Percentiles rank a stretch among this genome's conserved stretches.
phyloP scores from a whole-genome alignment of 2,888 invertebrate species.

The Syrphus vitripennis region DNA sequence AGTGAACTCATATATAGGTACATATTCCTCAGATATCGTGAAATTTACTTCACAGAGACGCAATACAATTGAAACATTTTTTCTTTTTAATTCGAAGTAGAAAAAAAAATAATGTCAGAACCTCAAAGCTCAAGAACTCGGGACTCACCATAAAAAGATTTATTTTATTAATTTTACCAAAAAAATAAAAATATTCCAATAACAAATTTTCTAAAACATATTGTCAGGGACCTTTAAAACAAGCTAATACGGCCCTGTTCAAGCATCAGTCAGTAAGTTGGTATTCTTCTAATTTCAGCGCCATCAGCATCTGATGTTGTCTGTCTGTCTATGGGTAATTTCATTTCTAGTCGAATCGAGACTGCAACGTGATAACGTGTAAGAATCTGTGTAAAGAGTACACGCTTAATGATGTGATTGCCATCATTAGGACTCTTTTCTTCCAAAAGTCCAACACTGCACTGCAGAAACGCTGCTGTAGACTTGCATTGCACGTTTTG shows the following conservation, averaged over 20 bases:
- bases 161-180: too few relatives aligned
- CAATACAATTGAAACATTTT: too few relatives aligned
- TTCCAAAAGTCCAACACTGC: background rate
- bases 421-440: conserved; percentile 55
- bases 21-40: too few relatives aligned
- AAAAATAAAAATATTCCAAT: too few relatives aligned
- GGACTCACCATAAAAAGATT: too few relatives aligned
- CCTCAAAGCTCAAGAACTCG: too few relatives aligned
- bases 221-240: background rate
- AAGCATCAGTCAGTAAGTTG: background rate
- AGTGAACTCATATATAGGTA: too few relatives aligned
- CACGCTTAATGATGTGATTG: conserved; percentile 51
- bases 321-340: conserved; percentile 19
- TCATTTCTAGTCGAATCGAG: background rate
- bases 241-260: background rate
- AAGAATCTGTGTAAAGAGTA: conserved; percentile 47
- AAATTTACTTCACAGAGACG: too few relatives aligned
- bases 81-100: too few relatives aligned
- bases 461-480: conserved; percentile 34
- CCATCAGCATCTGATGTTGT: background rate
- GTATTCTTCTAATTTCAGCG: conserved; percentile 28
- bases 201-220: too few relatives aligned
- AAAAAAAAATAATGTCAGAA: too few relatives aligned
- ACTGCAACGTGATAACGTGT: conserved; percentile 40
- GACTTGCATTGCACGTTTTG: conserved; percentile 31